These are phyloP conservation scores for Coenobita brevimanus DNA, from an alignment of 1,140 invertebrate species.

Conservation along the genomic window DNA sequence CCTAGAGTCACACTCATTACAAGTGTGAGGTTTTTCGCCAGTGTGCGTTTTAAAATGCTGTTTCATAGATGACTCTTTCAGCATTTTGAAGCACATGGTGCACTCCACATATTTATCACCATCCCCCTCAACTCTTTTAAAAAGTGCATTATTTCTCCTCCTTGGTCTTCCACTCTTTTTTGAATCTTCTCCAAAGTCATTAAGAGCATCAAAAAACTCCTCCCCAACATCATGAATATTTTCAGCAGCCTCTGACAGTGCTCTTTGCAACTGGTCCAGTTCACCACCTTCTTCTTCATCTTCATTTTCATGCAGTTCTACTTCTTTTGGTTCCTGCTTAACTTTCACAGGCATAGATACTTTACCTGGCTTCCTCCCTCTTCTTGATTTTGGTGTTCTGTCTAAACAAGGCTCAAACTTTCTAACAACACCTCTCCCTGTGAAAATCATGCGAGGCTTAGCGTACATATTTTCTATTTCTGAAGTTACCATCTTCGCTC, in stretches of 20 bases:
- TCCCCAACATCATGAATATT: constrained; percentile 56
- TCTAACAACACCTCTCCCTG: constrained; percentile 49
- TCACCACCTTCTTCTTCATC: constrained; percentile 25
- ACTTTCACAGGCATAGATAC: constrained; percentile 28
- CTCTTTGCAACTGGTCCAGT: constrained; percentile 47
- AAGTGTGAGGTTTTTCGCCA: constrained; percentile 70
- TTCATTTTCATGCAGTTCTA: background rate
- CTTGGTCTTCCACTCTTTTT: constrained; percentile 24
- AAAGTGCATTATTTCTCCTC: constrained; percentile 38
- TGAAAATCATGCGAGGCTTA: constrained; percentile 60
- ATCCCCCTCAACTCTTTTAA: constrained; percentile 57
- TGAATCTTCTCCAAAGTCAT: constrained; percentile 50
- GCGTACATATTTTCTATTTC: constrained; percentile 60
- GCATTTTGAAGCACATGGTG: constrained; percentile 70
- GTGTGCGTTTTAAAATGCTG: constrained; percentile 70
- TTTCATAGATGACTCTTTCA: constrained; percentile 71
- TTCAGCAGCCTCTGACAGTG: constrained; percentile 51
- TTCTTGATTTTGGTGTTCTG: constrained; percentile 52
- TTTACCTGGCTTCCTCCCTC: constrained; percentile 53
- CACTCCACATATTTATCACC: constrained; percentile 70
- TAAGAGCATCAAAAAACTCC: constrained; percentile 49
- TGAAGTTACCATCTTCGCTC: constrained; percentile 55
- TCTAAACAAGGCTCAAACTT: constrained; percentile 55
- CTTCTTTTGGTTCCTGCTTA: constrained; percentile 54
- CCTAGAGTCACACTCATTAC: constrained; percentile 71